A percentile compares a stretch with the other conserved stretches of the same genome.
These are phyloP conservation scores for Rhingia rostrata DNA, from an alignment of 2,888 invertebrate species.

Conservation along the genomic window DNA sequence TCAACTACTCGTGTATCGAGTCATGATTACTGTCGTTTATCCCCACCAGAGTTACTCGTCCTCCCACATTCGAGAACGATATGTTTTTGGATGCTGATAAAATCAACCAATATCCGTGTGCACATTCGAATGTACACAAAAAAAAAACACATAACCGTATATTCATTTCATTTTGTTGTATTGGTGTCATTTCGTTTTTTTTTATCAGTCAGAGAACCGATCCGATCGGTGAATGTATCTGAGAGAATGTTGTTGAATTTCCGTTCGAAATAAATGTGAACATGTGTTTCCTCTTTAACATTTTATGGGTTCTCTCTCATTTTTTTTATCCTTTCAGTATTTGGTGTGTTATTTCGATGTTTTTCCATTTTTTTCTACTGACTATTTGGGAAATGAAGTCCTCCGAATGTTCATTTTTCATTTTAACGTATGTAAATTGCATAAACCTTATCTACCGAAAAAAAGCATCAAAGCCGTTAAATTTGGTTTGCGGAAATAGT, in stretches of 20 bases:
- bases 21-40: neutral
- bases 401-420: neutral
- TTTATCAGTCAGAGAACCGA: slow-evolving; percentile 62
- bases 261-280: slow-evolving; percentile 67
- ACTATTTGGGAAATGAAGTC: slow-evolving; percentile 32
- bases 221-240: slow-evolving; percentile 65
- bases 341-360: neutral
- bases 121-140: slow-evolving; percentile 27
- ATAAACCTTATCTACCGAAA: neutral
- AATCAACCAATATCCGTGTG: slow-evolving; percentile 69
- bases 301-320: slow-evolving; percentile 41
- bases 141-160: slow-evolving; percentile 50
- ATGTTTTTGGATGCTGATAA: slow-evolving; percentile 49
- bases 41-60: neutral
- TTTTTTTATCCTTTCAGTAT: slow-evolving; percentile 33
- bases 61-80: slow-evolving; percentile 12
- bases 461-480: too few relatives aligned
- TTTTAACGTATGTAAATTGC: neutral
- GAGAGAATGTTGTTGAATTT: slow-evolving; percentile 66
- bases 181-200: slow-evolving; percentile 22
- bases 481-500: too few relatives aligned
- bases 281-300: slow-evolving; percentile 65
- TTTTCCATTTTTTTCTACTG: neutral
- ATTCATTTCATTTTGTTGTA: slow-evolving; percentile 32
- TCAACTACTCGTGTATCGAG: neutral